A percentile compares a stretch with the other conserved stretches of the same genome.
Conservation (phyloP, 2,888 invertebrate species). For the Lacanobia oleracea region DNA sequence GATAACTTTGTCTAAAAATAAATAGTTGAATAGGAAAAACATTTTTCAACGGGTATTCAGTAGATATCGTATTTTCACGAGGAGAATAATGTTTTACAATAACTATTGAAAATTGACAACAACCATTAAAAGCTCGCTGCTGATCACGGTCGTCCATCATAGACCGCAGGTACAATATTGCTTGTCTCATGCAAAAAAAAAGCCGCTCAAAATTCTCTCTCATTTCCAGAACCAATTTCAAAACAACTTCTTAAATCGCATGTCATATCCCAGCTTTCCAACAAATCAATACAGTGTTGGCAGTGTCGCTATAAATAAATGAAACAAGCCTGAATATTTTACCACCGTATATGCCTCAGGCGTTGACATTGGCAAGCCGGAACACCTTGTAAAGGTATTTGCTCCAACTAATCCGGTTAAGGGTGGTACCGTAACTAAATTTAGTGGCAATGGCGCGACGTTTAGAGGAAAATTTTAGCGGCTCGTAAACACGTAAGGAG, state of each 20-base stretch:
- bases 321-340: constrained; percentile 41
- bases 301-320: constrained; percentile 22
- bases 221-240: not conserved
- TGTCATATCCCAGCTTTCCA: not conserved
- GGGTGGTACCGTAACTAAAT: constrained; percentile 52
- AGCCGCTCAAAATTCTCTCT: not conserved
- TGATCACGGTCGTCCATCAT: not conserved
- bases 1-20: too few species aligned
- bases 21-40: too few species aligned
- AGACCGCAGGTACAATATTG: not conserved
- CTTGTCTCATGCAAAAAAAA: not conserved
- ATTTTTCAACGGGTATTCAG: too few species aligned
- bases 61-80: too few species aligned
- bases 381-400: constrained; percentile 59
- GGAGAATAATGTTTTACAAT: too few species aligned
- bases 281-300: constrained; percentile 18
- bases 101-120: not conserved
- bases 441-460: constrained; percentile 42
- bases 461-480: constrained; percentile 45
- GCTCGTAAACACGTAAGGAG: constrained; percentile 34
- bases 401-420: constrained; percentile 63
- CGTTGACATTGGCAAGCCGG: constrained; percentile 30
- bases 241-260: not conserved
- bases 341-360: constrained; percentile 15
- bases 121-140: not conserved